phyloP scores from a whole-genome alignment of 2,797 vertebrate genomes.

The Clarias platycephalus region DNA sequence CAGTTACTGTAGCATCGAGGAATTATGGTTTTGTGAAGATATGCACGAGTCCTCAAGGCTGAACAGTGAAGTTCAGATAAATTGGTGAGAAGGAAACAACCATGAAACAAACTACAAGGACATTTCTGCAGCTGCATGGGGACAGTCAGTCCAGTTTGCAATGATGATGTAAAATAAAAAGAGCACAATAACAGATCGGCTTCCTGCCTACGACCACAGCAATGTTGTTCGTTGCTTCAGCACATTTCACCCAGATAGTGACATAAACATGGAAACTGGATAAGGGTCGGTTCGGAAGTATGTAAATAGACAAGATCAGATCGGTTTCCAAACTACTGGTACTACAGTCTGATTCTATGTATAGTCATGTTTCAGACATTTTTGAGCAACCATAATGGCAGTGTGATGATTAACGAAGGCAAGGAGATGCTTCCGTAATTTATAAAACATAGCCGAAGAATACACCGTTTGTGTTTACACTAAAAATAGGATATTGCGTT shows the following conservation, averaged over 20 bases:
- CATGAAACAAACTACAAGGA: neutral
- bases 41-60: neutral
- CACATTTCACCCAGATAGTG: neutral
- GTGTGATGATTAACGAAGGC: neutral
- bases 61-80: neutral
- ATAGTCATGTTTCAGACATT: neutral
- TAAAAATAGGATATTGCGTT: slow-evolving; percentile 53
- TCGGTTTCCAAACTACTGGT: neutral
- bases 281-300: neutral
- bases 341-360: neutral
- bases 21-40: neutral
- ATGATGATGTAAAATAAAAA: neutral
- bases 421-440: slow-evolving; percentile 17
- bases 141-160: neutral
- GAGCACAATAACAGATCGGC: neutral
- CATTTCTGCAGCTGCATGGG: neutral
- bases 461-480: slow-evolving; percentile 50
- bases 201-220: neutral
- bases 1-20: neutral
- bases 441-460: slow-evolving; percentile 13
- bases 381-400: neutral
- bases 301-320: neutral
- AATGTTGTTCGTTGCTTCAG: neutral
- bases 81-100: neutral
- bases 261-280: neutral